Percentiles rank a stretch among this genome's conserved stretches.
These are phyloP conservation scores for Stenodera caucasica DNA, from an alignment of 2,888 invertebrate species.

Conservation along the genomic window DNA sequence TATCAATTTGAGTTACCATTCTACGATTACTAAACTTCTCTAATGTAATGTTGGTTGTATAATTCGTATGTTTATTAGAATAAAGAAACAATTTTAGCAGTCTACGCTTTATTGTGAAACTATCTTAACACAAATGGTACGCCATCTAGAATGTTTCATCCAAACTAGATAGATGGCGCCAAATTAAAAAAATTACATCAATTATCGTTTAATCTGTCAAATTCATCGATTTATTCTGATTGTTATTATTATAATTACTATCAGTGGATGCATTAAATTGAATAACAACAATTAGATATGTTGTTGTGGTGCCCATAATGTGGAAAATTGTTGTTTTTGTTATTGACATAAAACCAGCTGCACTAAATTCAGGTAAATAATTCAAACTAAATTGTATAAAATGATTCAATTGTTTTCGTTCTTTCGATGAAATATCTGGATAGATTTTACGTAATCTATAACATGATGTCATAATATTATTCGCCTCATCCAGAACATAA, in stretches of 20 bases:
- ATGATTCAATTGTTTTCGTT: background rate
- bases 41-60: too few relatives aligned
- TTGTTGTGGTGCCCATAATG: slow-evolving; percentile 3
- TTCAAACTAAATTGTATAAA: background rate
- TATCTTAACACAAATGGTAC: too few relatives aligned
- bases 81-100: too few relatives aligned
- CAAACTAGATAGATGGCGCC: too few relatives aligned
- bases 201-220: too few relatives aligned
- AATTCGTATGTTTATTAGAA: too few relatives aligned
- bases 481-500: background rate
- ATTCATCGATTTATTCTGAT: too few relatives aligned
- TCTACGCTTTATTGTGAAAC: too few relatives aligned
- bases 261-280: slow-evolving; percentile 3
- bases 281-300: slow-evolving; percentile 4
- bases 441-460: slow-evolving; percentile 1
- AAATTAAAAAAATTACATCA: too few relatives aligned
- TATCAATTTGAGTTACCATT: too few relatives aligned
- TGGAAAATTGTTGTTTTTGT: slow-evolving; percentile 8
- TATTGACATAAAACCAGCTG: background rate
- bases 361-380: slow-evolving; percentile 1
- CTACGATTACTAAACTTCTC: too few relatives aligned
- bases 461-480: background rate
- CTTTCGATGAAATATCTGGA: background rate
- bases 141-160: too few relatives aligned
- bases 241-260: background rate